Base-by-base conservation (phyloP, 1,140 invertebrate species). In the Periplaneta americana region DNA sequence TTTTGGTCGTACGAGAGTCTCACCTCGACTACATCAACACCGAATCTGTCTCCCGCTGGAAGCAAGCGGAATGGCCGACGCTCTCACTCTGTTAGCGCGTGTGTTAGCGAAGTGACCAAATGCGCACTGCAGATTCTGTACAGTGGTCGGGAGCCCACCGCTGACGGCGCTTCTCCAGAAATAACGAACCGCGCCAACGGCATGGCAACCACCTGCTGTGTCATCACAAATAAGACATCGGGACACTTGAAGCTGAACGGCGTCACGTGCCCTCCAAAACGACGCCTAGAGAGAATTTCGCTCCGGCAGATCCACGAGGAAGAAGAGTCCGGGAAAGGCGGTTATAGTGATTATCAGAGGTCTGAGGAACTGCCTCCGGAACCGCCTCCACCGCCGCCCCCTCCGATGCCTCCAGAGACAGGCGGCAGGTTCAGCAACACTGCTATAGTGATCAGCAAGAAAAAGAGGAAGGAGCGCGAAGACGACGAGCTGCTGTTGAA, bases 101-200 rank as follows among this genome's bases (percentile, higher is more conserved):
- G 83, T 75, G 83, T 84, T 22, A 32, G 79, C 78, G 79, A 83
- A 78, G 83, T 82, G 66, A 84, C 83, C 0, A 81, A 81, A 66
- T 84, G 83, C 48, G 83, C 83, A 5, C 57, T 84, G 78, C 81
- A 81, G 34, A 83, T 84, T 32, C 34, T 83, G 37, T 82, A 81
- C 48, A 78, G 57, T 22, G 74, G 80, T 34, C n/a, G 18, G 8
- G 33, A 57, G 75, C 22, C 33, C n/a, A 48, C 35, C 57, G 8
- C n/a, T 8, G 32, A 13, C 11, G 6, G 22, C 15, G 32, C 32
- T 13, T 34, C 11, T 15, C 32, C 32, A 28, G n/a, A n/a, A n/a
- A n/a, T n/a, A n/a, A n/a, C n/a, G n/a, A n/a, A n/a, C n/a, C n/a
- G n/a, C n/a, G 32, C n/a, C 15, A 35, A 35, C 32, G 75, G 75